Percentiles rank a stretch among this genome's conserved stretches.
Conservation (phyloP, 2,797 vertebrate species). For the Hapalemur alaotrensis region DNA sequence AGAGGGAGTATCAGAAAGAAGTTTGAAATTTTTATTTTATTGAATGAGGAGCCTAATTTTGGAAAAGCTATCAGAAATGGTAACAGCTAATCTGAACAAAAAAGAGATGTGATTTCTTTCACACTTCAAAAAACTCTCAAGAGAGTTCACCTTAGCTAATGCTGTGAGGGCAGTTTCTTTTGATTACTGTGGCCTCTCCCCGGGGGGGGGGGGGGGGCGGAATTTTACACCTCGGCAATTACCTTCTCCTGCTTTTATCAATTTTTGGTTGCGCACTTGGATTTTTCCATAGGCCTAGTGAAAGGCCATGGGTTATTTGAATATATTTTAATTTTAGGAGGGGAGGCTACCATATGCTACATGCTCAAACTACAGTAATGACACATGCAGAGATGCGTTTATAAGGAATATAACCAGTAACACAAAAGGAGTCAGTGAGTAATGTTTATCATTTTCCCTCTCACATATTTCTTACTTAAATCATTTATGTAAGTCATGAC, state of each 20-base stretch:
- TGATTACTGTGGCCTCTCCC: neutral
- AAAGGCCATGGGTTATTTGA: slow-evolving; percentile 33
- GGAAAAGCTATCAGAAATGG: slow-evolving; percentile 10
- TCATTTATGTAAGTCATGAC: neutral
- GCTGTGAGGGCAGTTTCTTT: neutral
- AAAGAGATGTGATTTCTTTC: slow-evolving; percentile 37
- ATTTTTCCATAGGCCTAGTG: neutral
- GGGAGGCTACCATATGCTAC: neutral
- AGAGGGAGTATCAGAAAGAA: neutral
- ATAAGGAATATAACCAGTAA: slow-evolving; percentile 11
- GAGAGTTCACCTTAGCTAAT: neutral
- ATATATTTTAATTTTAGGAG: slow-evolving; percentile 60
- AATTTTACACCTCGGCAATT: slow-evolving; percentile 36
- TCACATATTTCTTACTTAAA: slow-evolving; percentile 17
- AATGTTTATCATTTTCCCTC: neutral
- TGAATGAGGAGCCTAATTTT: neutral
- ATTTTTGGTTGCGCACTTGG: slow-evolving; percentile 39
- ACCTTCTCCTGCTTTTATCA: slow-evolving; percentile 17
- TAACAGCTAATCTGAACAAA: neutral
- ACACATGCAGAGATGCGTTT: neutral
- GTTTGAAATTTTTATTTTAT: neutral
- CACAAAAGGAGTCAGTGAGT: neutral
- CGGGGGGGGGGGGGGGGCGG: neutral
- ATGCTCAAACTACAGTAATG: neutral
- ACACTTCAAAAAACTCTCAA: slow-evolving; percentile 11